A percentile compares a stretch with the other conserved stretches of the same genome.
These are phyloP conservation scores for Platyscapa corneri DNA, from an alignment of 1,140 invertebrate species.

Conservation along the genomic window DNA sequence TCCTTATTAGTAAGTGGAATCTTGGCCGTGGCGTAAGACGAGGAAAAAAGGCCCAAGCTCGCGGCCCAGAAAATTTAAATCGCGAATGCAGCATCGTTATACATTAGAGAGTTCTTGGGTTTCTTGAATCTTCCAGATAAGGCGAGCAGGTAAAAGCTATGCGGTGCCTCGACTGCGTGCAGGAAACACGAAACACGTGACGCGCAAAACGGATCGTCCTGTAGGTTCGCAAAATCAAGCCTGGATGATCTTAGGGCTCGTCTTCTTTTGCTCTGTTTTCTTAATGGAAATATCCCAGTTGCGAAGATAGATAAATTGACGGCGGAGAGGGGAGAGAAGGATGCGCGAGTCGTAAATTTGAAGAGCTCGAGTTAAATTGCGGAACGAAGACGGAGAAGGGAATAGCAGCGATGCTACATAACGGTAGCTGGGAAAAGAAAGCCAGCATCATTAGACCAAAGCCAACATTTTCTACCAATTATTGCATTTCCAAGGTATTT, in stretches of 20 bases:
- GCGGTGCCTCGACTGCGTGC: neutral
- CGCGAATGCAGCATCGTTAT: neutral
- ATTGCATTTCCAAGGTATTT: neutral
- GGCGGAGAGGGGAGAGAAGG: too few species aligned
- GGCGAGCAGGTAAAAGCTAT: neutral
- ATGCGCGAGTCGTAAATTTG: neutral
- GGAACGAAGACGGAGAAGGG: neutral
- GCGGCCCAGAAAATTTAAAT: constrained; percentile 29
- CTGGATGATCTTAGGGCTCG: neutral
- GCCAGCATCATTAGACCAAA: neutral
- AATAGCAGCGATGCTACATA: neutral
- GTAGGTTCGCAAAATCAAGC: neutral
- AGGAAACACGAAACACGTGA: neutral
- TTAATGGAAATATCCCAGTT: neutral
- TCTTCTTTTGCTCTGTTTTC: neutral
- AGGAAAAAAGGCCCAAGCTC: neutral
- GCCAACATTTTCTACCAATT: neutral
- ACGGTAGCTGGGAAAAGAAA: neutral
- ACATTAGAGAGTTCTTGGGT: neutral
- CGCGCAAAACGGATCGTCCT: neutral
- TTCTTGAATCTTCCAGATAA: neutral
- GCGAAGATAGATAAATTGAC: neutral
- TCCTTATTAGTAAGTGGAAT: constrained; percentile 36
- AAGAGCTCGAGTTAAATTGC: neutral
- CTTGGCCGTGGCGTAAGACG: neutral